phyloP scores from a whole-genome alignment of 2,113 vertebrate genomes.

The Holacanthus passer region DNA sequence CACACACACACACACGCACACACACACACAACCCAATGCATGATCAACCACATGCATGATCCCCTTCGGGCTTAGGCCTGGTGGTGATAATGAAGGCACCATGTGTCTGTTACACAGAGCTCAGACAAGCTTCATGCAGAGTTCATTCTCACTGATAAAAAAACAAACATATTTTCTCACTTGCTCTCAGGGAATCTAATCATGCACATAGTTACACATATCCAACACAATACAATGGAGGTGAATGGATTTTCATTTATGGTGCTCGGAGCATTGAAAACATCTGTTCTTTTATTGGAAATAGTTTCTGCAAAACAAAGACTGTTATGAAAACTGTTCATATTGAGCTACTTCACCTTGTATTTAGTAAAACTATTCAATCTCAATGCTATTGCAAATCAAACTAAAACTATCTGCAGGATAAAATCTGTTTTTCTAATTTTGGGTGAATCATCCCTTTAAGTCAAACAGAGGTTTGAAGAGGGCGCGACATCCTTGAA shows the following conservation, averaged over 20 bases:
- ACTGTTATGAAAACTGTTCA: too few species aligned
- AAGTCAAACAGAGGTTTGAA: background rate
- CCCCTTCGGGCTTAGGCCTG: too few species aligned
- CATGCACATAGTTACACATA: background rate
- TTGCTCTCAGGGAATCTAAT: background rate
- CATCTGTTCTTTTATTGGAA: too few species aligned
- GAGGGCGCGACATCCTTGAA: background rate
- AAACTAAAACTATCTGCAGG: background rate
- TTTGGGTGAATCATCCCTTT: background rate
- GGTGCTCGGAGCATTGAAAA: background rate
- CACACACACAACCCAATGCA: too few species aligned
- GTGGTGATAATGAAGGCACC: background rate
- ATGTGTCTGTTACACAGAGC: background rate
- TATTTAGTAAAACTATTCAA: background rate
- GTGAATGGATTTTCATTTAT: background rate
- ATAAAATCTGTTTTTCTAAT: background rate
- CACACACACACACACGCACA: too few species aligned
- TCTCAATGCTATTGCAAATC: too few species aligned
- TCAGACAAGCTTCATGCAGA: background rate
- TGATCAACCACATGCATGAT: too few species aligned
- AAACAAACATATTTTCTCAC: background rate
- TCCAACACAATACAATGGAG: too few species aligned
- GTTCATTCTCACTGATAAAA: background rate
- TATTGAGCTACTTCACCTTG: background rate
- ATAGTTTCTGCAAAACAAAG: too few species aligned